Evolutionary conservation across 2,888 invertebrate species (phyloP), one percentile per base, ranked within the genome.

Genomic region (Agrotis puta): DNA sequence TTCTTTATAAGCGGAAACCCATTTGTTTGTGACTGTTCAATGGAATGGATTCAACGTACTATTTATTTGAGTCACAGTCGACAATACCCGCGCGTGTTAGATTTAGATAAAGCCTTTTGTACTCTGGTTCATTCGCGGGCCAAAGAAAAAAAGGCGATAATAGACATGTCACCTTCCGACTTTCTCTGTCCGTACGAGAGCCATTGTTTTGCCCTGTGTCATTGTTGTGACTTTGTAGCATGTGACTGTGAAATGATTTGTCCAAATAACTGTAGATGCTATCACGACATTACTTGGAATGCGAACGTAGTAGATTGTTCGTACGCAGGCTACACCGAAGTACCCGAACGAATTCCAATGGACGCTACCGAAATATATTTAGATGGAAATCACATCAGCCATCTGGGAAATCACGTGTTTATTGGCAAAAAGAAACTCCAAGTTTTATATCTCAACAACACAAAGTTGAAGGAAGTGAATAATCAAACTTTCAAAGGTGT

Each of bases 241-340:
- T 98, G 98, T 93, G 98, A 98, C 94, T 98, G 98, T 95, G 98
- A 98, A 96, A 98, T 98, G 98, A 98, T 98, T 84, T 98, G 98
- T 92, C 98, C 98, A 59, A 97, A 97, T 88, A 98, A 98, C 90
- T 98, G 98, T 94, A 97, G 97, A 87, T 98, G 98, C 89, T 98
- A 97, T 96, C 98, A 98, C 92, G 98, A 98, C 91, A 97, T 98
- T 89, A 97, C 98, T 78, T 98, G 98, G 98, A 97, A 97, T 83
- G 97, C 98, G 81, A 98, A 98, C 94, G 98, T 98, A 62, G 98
- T 98, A 57, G 98, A 98, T 92, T 98, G 98, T 92, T 97, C 98
- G 62, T 97, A 97, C 88, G 97, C 97, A 62, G 97, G 97, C 58
- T 98, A 97, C 88, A 97, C 97, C 71, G 96, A 96, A 88, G 97